phyloP scores from a whole-genome alignment of 2,797 vertebrate species.

The Pteropus rufus region DNA sequence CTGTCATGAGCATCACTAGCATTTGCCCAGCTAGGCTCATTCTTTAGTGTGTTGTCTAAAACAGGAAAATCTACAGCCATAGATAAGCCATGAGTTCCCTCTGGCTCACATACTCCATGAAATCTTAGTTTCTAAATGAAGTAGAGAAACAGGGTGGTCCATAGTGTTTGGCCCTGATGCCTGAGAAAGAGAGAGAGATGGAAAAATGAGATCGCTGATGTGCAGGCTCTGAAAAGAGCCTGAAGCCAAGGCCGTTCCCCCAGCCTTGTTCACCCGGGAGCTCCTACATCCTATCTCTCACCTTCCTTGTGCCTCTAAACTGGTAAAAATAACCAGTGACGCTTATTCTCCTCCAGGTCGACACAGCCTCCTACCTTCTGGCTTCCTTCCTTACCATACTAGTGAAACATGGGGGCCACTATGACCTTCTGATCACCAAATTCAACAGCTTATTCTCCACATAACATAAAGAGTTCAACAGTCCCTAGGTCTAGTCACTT shows the following conservation, averaged over 20 bases:
- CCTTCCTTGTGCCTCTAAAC: neutral
- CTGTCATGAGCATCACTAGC: rapidly evolving
- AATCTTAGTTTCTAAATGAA: neutral
- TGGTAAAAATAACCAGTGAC: neutral
- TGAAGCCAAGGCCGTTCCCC: neutral
- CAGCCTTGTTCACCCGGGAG: neutral
- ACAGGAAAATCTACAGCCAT: neutral
- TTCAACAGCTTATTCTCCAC: neutral
- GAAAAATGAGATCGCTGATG: neutral
- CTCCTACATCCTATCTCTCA: neutral
- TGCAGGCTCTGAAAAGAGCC: neutral
- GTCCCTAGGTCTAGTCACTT: neutral
- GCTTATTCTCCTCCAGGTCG: neutral
- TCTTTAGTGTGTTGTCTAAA: neutral
- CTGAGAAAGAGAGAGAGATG: rapidly evolving
- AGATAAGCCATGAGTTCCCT: neutral
- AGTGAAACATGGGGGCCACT: neutral
- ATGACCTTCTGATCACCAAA: neutral
- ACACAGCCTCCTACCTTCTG: neutral
- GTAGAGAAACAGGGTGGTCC: neutral
- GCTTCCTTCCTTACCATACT: neutral
- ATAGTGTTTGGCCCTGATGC: neutral
- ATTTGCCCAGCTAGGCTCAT: neutral
- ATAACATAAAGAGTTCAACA: neutral
- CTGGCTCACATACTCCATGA: neutral